Conservation (phyloP, 2,797 vertebrate species). For the Xiphophorus birchmanni region DNA sequence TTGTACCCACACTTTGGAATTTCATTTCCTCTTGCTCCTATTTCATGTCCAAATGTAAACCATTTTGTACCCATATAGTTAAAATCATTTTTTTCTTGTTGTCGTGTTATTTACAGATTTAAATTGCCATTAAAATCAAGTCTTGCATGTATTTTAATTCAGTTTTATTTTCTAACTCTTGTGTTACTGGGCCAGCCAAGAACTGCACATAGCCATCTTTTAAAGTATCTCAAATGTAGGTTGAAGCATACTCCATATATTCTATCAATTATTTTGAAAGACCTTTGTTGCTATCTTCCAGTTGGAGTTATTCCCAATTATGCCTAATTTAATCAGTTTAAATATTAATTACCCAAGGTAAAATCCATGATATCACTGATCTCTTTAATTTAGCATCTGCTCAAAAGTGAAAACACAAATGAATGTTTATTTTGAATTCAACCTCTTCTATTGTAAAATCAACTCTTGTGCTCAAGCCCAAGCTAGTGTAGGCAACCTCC, state of each 20-base stretch:
- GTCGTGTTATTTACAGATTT: neutral
- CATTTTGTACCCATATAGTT: neutral
- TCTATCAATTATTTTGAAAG: neutral
- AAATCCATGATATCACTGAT: neutral
- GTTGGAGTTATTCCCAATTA: neutral
- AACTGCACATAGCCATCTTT: too few species aligned
- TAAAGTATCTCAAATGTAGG: neutral
- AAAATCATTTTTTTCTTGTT: neutral
- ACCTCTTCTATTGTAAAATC: neutral
- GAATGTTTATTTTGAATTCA: neutral
- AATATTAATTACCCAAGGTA: neutral
- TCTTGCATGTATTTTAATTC: neutral
- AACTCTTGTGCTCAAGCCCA: neutral
- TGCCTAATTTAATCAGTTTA: neutral
- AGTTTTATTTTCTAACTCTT: neutral
- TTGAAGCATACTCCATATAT: neutral
- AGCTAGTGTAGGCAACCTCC: neutral
- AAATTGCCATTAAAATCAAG: neutral
- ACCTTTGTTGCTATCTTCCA: neutral
- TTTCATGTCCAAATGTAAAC: neutral
- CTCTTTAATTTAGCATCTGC: neutral
- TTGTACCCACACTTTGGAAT: neutral
- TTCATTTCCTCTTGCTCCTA: neutral
- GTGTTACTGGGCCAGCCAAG: neutral
- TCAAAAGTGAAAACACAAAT: neutral